These are phyloP conservation scores for Tachystola acroxantha DNA, from an alignment of 2,888 invertebrate genomes.

Conservation along the genomic window DNA sequence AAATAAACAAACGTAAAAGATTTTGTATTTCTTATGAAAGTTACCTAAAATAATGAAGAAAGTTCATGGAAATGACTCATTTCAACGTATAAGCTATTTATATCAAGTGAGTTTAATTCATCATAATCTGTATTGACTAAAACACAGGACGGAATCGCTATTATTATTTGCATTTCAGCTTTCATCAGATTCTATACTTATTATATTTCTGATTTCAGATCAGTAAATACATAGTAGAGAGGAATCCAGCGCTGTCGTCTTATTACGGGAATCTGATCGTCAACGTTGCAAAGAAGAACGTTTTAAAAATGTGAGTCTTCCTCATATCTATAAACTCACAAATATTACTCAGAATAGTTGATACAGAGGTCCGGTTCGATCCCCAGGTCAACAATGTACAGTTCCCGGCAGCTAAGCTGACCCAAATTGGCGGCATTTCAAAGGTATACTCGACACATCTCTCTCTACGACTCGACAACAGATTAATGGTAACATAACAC, in stretches of 20 bases:
- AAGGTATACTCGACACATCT: too few relatives aligned
- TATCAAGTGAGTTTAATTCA: slow-evolving; percentile 74
- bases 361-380: too few relatives aligned
- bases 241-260: slow-evolving; percentile 61
- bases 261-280: slow-evolving; percentile 76
- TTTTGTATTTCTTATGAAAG: slow-evolving; percentile 1
- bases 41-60: slow-evolving; percentile 49
- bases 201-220: slow-evolving; percentile 50
- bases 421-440: too few relatives aligned
- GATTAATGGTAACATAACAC: too few relatives aligned
- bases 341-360: too few relatives aligned
- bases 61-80: slow-evolving; percentile 82
- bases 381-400: too few relatives aligned
- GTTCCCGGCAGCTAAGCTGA: too few relatives aligned
- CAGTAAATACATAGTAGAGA: slow-evolving; percentile 60
- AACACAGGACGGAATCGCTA: not conserved
- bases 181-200: not conserved
- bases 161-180: not conserved
- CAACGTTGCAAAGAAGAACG: slow-evolving; percentile 78
- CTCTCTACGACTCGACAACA: too few relatives aligned
- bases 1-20: too few relatives aligned
- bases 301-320: slow-evolving; percentile 74
- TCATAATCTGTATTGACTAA: not conserved
- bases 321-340: too few relatives aligned
- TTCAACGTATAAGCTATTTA: slow-evolving; percentile 83